Percentiles rank a stretch among this genome's conserved stretches.
phyloP scores from a whole-genome alignment of 2,113 vertebrate genomes.

The Hemichromis elongatus region DNA sequence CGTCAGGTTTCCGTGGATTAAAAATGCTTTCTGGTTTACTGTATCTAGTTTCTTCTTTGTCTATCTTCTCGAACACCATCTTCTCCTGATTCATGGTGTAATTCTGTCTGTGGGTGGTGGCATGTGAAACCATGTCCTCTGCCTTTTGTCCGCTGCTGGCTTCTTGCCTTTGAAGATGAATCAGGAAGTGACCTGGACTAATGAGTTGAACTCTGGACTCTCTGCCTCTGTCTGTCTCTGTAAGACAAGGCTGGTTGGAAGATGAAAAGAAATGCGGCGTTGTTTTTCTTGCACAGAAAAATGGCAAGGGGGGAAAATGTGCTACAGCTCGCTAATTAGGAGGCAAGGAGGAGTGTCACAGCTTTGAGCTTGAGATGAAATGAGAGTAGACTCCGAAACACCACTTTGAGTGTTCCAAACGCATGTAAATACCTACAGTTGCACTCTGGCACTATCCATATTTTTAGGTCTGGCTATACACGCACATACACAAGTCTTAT shows the following conservation, averaged over 20 bases:
- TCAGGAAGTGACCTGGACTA: constrained; percentile 84
- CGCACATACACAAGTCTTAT: constrained; percentile 4
- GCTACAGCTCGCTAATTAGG: constrained; percentile 83
- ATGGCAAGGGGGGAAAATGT: background rate
- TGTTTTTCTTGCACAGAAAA: constrained; percentile 19
- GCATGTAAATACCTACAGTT: constrained; percentile 3
- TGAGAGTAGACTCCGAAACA: constrained; percentile 12
- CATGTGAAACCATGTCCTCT: constrained; percentile 10
- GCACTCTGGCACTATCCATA: background rate
- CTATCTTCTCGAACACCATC: background rate
- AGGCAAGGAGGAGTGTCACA: constrained; percentile 69
- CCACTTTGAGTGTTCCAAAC: background rate
- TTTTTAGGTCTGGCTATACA: background rate
- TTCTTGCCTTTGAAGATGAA: constrained; percentile 64
- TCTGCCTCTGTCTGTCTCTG: constrained; percentile 64
- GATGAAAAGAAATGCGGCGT: constrained; percentile 80
- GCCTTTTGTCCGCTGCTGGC: constrained; percentile 16
- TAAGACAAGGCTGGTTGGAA: constrained; percentile 71
- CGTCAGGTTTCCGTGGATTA: background rate
- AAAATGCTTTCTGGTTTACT: background rate
- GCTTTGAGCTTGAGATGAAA: constrained; percentile 52
- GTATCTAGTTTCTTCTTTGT: background rate
- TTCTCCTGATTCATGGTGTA: background rate
- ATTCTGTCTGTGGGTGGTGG: constrained; percentile 32
- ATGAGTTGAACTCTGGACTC: constrained; percentile 83